A percentile compares a stretch with the other conserved stretches of the same genome.
These are phyloP conservation scores for Cheirogaleus medius DNA, from an alignment of 2,113 vertebrate genomes.

Conservation along the genomic window DNA sequence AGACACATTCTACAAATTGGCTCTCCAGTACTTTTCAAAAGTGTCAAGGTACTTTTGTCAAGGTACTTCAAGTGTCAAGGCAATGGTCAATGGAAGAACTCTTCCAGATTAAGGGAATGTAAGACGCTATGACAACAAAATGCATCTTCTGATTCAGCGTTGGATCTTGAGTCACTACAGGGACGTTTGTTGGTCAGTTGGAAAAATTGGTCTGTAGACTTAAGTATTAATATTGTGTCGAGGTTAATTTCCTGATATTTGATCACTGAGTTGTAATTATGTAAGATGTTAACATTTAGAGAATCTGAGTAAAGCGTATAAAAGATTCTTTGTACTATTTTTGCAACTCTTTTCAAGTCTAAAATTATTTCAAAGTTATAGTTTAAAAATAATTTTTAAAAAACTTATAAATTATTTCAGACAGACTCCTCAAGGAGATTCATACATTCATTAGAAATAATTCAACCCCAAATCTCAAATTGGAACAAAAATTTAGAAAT, in stretches of 20 bases:
- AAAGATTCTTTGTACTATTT: neutral
- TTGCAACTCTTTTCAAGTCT: neutral
- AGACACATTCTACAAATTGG: neutral
- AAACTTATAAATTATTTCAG: neutral
- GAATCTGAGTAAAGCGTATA: neutral
- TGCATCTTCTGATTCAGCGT: neutral
- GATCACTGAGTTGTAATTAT: neutral
- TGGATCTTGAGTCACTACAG: neutral
- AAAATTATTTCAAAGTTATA: conserved; percentile 12
- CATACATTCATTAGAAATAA: neutral
- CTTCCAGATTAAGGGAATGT: neutral
- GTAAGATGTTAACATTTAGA: neutral
- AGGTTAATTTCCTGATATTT: neutral
- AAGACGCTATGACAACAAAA: neutral
- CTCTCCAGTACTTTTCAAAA: neutral
- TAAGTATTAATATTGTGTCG: neutral
- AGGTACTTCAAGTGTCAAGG: neutral
- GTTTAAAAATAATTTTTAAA: neutral
- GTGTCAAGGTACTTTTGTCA: no score
- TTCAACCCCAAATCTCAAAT: neutral
- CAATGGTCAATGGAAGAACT: neutral
- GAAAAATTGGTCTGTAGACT: neutral
- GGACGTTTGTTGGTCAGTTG: neutral
- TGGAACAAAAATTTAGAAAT: neutral
- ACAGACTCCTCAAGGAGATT: neutral